phyloP scores from a whole-genome alignment of 64 coral and sea anemone species.

The Pocillopora damicornis region DNA sequence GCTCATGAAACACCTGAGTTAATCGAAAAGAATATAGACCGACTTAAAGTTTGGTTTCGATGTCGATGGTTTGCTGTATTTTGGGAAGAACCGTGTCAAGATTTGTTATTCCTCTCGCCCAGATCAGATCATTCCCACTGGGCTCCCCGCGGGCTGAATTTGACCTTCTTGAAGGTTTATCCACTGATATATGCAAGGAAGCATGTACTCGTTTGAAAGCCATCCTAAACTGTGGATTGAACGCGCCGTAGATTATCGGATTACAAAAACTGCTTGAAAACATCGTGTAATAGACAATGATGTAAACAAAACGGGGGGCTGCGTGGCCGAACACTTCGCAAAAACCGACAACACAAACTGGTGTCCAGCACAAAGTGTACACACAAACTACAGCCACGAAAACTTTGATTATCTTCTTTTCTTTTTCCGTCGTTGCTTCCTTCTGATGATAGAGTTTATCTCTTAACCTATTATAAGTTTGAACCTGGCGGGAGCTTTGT shows the following conservation, averaged over 20 bases:
- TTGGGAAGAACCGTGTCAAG: too few species aligned
- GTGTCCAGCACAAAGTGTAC: constrained; percentile 50
- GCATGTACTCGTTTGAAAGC: constrained; percentile 19
- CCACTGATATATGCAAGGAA: not conserved
- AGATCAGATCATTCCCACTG: too few species aligned
- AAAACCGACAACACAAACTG: constrained; percentile 54
- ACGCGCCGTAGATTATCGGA: constrained; percentile 55
- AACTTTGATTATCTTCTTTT: constrained; percentile 47
- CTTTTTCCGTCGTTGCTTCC: not conserved
- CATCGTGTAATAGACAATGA: constrained; percentile 56
- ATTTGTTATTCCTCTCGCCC: too few species aligned
- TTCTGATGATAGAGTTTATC: not conserved
- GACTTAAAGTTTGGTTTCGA: too few species aligned
- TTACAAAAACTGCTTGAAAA: constrained; percentile 65
- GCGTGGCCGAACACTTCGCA: constrained; percentile 2
- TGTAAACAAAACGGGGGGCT: constrained; percentile 28
- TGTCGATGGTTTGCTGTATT: too few species aligned
- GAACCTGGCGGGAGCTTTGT: not conserved
- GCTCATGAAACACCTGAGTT: too few species aligned
- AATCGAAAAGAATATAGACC: too few species aligned
- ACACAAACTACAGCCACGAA: constrained; percentile 57
- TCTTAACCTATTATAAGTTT: constrained; percentile 4
- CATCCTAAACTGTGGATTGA: constrained; percentile 57
- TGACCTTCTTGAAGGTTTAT: too few species aligned
- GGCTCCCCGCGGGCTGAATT: too few species aligned